Evolutionary conservation across 1,140 invertebrate species (phyloP).

Genomic region (Drosophila parabipectinata): DNA sequence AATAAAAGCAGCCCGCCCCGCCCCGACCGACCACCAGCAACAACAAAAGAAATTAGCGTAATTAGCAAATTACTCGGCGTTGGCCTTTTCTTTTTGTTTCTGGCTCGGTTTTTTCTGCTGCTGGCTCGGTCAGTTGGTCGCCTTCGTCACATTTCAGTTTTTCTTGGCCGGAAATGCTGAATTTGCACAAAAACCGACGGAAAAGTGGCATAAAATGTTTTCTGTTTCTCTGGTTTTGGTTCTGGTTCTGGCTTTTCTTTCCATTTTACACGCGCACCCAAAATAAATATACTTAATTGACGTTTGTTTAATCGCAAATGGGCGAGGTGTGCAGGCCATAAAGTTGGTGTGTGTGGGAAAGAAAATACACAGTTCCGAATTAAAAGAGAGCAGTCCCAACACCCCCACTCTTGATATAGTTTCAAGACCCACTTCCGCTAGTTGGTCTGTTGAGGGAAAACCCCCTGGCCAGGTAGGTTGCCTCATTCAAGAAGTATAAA

Average conservation of each 20-base stretch:
- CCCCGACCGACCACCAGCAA: slow-evolving; percentile 41
- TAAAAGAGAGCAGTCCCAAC: background rate
- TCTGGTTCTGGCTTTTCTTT: slow-evolving; percentile 1
- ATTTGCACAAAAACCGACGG: slow-evolving; percentile 72
- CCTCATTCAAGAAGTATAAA: slow-evolving; percentile 11
- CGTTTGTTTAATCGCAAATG: slow-evolving; percentile 72
- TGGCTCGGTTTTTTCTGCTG: slow-evolving; percentile 16
- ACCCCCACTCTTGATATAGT: background rate
- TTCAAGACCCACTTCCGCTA: background rate
- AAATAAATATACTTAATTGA: slow-evolving; percentile 81
- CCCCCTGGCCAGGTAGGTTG: slow-evolving; percentile 5
- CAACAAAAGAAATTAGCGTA: slow-evolving; percentile 81
- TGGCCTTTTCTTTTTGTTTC: slow-evolving; percentile 22
- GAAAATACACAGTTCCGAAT: slow-evolving; percentile 15
- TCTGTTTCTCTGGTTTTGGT: slow-evolving; percentile 14
- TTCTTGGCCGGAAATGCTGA: slow-evolving; percentile 80
- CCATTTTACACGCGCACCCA: slow-evolving; percentile 67
- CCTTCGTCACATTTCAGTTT: slow-evolving; percentile 77
- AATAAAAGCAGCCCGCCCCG: slow-evolving; percentile 51
- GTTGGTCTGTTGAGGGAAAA: background rate
- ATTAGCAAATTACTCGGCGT: slow-evolving; percentile 76
- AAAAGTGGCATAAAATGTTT: slow-evolving; percentile 71
- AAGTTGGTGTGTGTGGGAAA: slow-evolving; percentile 5
- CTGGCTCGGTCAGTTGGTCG: slow-evolving; percentile 66
- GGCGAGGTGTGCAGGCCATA: slow-evolving; percentile 22